phyloP scores from a whole-genome alignment of 1,140 invertebrate genomes.

The Oryctes rhinoceros region DNA sequence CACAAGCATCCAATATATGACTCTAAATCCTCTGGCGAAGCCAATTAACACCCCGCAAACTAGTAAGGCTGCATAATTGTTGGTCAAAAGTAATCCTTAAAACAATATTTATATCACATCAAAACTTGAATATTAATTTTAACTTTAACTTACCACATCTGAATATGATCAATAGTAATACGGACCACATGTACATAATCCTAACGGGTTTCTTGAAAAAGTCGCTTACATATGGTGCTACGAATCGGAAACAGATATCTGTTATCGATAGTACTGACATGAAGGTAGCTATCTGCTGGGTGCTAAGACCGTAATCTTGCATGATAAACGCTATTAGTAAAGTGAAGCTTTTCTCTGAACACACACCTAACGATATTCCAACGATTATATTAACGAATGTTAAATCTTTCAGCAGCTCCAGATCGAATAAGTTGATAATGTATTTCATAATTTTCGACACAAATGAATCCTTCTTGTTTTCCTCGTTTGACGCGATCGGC shows the following conservation, averaged over 20 bases:
- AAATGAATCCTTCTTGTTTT: not conserved
- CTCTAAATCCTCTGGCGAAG: conserved; percentile 70
- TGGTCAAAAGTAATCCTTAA: conserved; percentile 46
- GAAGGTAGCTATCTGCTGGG: conserved; percentile 66
- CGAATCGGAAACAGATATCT: conserved; percentile 70
- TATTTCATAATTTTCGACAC: not conserved
- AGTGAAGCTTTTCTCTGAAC: conserved; percentile 75
- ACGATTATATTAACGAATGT: conserved; percentile 73
- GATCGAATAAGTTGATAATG: conserved; percentile 69
- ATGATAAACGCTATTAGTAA: conserved; percentile 74
- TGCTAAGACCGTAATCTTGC: conserved; percentile 67
- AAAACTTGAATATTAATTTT: not conserved
- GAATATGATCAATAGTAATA: conserved; percentile 54
- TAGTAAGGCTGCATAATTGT: conserved; percentile 46
- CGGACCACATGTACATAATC: conserved; percentile 57
- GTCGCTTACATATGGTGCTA: conserved; percentile 69
- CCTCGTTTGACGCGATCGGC: too few relatives aligned
- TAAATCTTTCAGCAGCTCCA: conserved; percentile 71
- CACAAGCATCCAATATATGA: conserved; percentile 72
- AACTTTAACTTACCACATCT: conserved; percentile 56
- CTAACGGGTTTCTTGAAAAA: conserved; percentile 56
- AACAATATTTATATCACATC: not conserved
- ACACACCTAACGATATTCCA: conserved; percentile 72
- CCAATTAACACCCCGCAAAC: conserved; percentile 67
- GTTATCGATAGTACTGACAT: conserved; percentile 69